Percentiles rank a stretch among this genome's conserved stretches.
Conservation (phyloP, 2,113 vertebrate species). For the Colinus virginianus region DNA sequence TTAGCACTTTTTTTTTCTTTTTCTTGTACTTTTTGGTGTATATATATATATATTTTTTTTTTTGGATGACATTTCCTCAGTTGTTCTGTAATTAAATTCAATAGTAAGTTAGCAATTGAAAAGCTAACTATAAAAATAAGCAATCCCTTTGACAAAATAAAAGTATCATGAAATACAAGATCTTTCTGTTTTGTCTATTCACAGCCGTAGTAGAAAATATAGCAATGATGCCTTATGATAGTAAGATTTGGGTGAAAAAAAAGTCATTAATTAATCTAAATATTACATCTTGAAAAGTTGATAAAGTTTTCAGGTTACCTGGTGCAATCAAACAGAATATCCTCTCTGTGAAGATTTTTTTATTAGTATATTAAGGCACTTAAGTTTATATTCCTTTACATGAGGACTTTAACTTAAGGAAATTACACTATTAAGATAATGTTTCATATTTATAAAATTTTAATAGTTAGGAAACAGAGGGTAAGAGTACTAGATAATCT, state of each 20-base stretch:
- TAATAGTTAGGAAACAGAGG: not conserved
- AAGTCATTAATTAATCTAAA: not conserved
- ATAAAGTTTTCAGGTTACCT: not conserved
- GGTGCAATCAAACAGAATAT: not conserved
- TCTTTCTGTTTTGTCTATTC: not conserved
- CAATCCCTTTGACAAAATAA: not conserved
- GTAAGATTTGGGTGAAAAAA: not conserved
- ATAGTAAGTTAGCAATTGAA: not conserved
- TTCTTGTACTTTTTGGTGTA: not conserved
- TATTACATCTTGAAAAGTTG: not conserved
- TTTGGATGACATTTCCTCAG: constrained; percentile 16
- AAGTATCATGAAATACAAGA: not conserved
- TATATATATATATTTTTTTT: not conserved
- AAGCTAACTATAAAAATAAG: not conserved
- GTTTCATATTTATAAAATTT: not conserved
- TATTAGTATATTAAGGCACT: not conserved
- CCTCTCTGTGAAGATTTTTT: not conserved
- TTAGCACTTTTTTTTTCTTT: constrained; percentile 28
- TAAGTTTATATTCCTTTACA: not conserved
- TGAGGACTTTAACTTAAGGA: not conserved
- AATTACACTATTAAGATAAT: not conserved
- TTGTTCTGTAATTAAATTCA: constrained; percentile 23
- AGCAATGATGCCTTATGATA: not conserved
- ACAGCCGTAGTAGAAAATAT: not conserved
- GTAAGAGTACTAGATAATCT: not conserved